Evolutionary conservation across 2,888 invertebrate genomes (phyloP).

Genomic region (Acleris emargana): DNA sequence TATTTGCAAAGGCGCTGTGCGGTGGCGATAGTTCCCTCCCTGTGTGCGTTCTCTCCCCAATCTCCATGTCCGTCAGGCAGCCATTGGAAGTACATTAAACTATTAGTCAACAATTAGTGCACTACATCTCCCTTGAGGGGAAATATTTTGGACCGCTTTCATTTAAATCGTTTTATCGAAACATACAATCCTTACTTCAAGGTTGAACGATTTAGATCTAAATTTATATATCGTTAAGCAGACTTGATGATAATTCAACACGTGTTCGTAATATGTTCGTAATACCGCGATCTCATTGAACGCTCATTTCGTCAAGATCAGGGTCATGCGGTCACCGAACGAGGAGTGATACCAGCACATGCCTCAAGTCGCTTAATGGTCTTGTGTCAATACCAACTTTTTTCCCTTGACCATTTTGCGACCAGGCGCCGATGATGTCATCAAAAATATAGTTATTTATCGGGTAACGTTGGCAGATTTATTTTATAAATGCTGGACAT

Average conservation of each 20-base stretch:
- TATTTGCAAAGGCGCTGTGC: conserved; percentile 34
- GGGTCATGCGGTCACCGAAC: conserved; percentile 74
- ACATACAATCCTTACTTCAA: no score
- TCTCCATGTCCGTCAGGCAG: conserved; percentile 51
- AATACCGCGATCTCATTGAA: conserved; percentile 46
- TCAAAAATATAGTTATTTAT: conserved; percentile 41
- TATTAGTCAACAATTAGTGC: conserved; percentile 72
- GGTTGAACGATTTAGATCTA: background rate
- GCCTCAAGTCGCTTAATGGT: conserved; percentile 50
- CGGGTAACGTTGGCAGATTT: background rate
- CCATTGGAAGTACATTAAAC: conserved; percentile 72
- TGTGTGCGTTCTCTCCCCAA: conserved; percentile 30
- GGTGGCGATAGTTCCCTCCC: conserved; percentile 49
- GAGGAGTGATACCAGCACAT: conserved; percentile 54
- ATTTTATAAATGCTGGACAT: background rate
- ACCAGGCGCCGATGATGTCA: conserved; percentile 68
- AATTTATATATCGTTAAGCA: background rate
- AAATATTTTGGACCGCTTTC: conserved; percentile 6
- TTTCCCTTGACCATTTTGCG: conserved; percentile 57
- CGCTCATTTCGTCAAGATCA: conserved; percentile 71
- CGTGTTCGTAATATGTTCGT: conserved; percentile 26
- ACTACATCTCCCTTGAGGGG: conserved; percentile 47
- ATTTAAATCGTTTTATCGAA: background rate
- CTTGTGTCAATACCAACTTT: conserved; percentile 60
- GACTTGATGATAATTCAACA: conserved; percentile 7